Evolutionary conservation across 2,797 vertebrate species (phyloP), one percentile per base, ranked within the genome.

Genomic region (Bradypus variegatus): DNA sequence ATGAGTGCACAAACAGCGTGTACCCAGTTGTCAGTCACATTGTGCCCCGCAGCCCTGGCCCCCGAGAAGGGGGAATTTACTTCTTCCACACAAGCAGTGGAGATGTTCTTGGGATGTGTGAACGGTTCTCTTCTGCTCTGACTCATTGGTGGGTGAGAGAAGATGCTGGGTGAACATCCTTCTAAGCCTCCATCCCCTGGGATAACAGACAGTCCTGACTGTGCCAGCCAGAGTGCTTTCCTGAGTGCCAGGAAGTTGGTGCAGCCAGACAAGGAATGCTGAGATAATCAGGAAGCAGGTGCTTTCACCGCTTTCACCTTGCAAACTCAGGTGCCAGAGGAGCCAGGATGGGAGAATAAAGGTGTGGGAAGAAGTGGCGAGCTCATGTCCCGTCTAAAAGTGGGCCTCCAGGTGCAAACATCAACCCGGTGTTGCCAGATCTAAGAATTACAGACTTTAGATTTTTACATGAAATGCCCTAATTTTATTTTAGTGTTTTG

Each of bases 1-100:
- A 60, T 29, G 13, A 2, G 14, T 19, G 7, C 31, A 3, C 16
- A 21, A 1, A 0, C 36, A 0, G 0, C 13, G 7, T 0, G 2
- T 19, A 27, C 45, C 12, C 0, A 0, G 0, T 29, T 19, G 5
- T 21, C 5, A 27, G 76, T 12, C 58, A 25, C 9, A 27, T 29
- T n/a, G 31, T 6, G 4, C 3, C 3, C 76, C 12, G 60, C 69
- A 29, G 38, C 62, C 41, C 58, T 25, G 1, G 55, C 58, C 55
- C 67, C 67, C 6, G 69, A n/a, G 67, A 18, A 33, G 19, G 60
- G 29, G 70, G 6, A 6, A 5, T 6, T 25, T 1, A 1, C 48
- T 72, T 72, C 58, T 77, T 72, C 23, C 31, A 55, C 33, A 29
- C 5, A 15, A 45, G 31, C n/a, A 64, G 6, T 3, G 10, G 15